Conservation (phyloP, 92 coral and sea anemone genomes). For the Siderastrea radians region DNA sequence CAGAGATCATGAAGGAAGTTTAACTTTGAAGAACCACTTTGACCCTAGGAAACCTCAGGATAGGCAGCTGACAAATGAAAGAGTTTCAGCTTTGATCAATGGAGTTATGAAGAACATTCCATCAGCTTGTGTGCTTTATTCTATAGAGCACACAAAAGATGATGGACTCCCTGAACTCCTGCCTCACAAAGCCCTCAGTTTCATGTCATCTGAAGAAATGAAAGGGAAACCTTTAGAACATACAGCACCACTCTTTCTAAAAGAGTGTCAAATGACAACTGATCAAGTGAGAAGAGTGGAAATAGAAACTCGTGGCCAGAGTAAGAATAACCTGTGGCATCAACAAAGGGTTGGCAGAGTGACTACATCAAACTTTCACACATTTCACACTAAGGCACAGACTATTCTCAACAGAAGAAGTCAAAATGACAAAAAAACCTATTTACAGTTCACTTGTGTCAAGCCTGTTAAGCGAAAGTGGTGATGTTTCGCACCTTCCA, state of each 20-base stretch:
- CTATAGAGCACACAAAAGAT: constrained; percentile 5
- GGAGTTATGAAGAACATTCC: too few relatives aligned
- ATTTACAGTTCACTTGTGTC: too few relatives aligned
- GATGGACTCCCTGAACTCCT: constrained; percentile 56
- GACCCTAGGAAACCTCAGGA: not conserved
- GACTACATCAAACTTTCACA: too few relatives aligned
- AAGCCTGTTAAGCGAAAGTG: too few relatives aligned
- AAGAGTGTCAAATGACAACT: constrained; percentile 41
- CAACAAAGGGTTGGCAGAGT: not conserved
- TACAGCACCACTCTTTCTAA: constrained; percentile 22
- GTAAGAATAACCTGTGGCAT: constrained; percentile 13
- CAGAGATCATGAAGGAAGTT: too few relatives aligned
- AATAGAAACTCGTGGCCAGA: constrained; percentile 63
- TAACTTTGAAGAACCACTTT: constrained; percentile 55
- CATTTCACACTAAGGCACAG: too few relatives aligned
- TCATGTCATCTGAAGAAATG: constrained; percentile 52
- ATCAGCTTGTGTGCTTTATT: too few relatives aligned
- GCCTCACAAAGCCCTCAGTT: constrained; percentile 53
- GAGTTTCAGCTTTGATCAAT: too few relatives aligned
- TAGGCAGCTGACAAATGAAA: too few relatives aligned
- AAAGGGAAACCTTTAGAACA: constrained; percentile 5
- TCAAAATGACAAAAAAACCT: not conserved
- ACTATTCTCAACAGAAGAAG: not conserved
- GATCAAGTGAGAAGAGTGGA: constrained; percentile 67
- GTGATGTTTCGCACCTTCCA: constrained; percentile 21